Evolutionary conservation across 2,888 invertebrate genomes (phyloP), one percentile per base, ranked within the genome.

Genomic region (Selenia dentaria): DNA sequence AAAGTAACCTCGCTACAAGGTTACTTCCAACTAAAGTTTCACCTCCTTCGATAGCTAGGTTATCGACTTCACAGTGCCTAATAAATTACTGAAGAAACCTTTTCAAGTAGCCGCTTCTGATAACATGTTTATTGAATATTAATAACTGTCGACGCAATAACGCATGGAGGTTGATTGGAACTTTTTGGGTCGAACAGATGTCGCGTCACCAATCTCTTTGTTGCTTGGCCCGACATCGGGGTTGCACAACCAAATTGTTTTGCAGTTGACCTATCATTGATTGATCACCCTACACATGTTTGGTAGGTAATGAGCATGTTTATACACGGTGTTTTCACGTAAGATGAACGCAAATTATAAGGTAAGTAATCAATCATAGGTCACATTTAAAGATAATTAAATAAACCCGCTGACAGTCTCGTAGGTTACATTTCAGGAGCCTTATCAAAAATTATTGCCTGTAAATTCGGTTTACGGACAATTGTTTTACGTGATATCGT

Each of bases 71-170:
- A 49, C 51, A 61, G 46, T 25, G 48, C 59, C 62, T 70, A 82
- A 83, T 84, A 85, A 85, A 84, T 83, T 80, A 70, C 54, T 50
- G 51, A 59, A 54, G 64, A 58, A 47, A 67, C 79, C 74, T 79
- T 76, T 79, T 78, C 57, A 75, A 70, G 69, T 76, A 59, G 67
- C 84, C 86, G 83, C 72, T 70, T 12, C 49, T 51, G 80, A 79
- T 83, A 82, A 72, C 48, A 54, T 77, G 75, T 78, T 85, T 85
- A 86, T 85, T 87, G 85, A 86, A 86, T 83, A 79, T 84, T 83
- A 81, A 83, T 68, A 67, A 64, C 74, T 12, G 20, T 22, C 64
- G 70, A 77, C 81, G 80, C 85, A 81, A 81, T 83, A 76, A 76
- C 68, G 70, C 28, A 75, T 64, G 62, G 57, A 67, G 70, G 71